Base-by-base conservation (phyloP, 1,140 invertebrate species). In the Eupristina koningsbergeri region DNA sequence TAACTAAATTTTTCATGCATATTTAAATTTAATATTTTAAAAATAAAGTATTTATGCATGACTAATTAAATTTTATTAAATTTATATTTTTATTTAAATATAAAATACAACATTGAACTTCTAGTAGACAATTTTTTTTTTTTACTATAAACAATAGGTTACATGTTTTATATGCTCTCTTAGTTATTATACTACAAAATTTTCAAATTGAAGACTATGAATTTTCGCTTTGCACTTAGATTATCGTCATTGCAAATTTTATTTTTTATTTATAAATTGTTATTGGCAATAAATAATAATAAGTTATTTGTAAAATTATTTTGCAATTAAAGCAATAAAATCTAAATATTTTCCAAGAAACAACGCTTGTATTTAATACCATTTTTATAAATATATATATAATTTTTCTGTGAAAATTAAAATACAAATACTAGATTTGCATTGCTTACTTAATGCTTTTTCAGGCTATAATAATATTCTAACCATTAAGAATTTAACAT, bases 301-400 rank as follows among this genome's bases (percentile, higher is more conserved):
- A 69, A 69, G 39, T 64, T 41, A 1, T 74, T 78, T 85, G 74
- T 85, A 81, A 82, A 78, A 71, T 17, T 84, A 39, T 63, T 71
- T 53, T 63, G 29, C 47, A 1, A 73, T 29, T 73, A 34, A 74
- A 79, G 31, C 77, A 80, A 84, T 84, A 84, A 84, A 84, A 64
- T 73, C 73, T 19, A 79, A 79, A 34, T 36, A 45, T 80, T 84
- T 84, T 80, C 71, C 58, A 77, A 26, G 75, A 69, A n/a, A 76
- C 39, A 26, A 58, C 11, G n/a, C n/a, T n/a, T 19, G 50, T 11
- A 81, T 61, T 50, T 31, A 26, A 63, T 34, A 36, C 69, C 61
- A 74, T 76, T 76, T 67, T 6, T 36, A 9, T n/a, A 26, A 50
- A 13, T 64, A 47, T 26, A 36, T 63, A 34, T 22, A 58, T 9